These are phyloP conservation scores for Ceuthmochares aereus DNA, from an alignment of 2,113 vertebrate genomes.

Conservation along the genomic window DNA sequence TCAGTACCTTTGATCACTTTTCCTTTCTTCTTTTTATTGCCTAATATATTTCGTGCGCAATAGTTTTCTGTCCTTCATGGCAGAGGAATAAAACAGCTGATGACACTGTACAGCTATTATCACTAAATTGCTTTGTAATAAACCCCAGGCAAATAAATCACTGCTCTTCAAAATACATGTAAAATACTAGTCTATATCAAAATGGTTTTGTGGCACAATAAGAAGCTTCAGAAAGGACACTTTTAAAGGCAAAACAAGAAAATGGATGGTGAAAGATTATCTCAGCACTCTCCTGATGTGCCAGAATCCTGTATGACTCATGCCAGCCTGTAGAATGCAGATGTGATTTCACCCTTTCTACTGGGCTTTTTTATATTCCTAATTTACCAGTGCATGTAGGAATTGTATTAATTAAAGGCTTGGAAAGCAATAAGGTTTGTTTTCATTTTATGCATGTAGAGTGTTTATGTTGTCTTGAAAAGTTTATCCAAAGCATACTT, in stretches of 20 bases:
- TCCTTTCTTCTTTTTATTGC: slow-evolving; percentile 12
- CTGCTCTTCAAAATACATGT: background rate
- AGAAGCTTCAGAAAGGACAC: background rate
- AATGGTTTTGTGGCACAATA: background rate
- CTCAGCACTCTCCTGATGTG: background rate
- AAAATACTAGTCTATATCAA: background rate
- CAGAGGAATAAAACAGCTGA: background rate
- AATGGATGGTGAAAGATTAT: background rate
- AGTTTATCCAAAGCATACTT: slow-evolving; percentile 18
- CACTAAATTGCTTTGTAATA: background rate
- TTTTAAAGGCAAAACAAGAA: background rate
- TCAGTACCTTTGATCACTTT: background rate
- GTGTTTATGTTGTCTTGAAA: background rate
- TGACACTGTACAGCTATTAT: background rate
- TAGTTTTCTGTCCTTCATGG: background rate
- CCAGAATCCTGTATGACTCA: background rate
- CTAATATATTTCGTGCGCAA: background rate
- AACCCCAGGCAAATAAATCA: background rate
- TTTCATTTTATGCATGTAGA: background rate
- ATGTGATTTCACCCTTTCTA: slow-evolving; percentile 4
- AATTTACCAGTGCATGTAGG: background rate
- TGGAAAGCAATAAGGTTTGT: background rate
- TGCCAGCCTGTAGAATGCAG: background rate
- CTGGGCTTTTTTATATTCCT: background rate
- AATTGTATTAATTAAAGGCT: background rate